Evolutionary conservation across 1,140 invertebrate genomes (phyloP), one percentile per base, ranked within the genome.

Genomic region (Papilio machaon): DNA sequence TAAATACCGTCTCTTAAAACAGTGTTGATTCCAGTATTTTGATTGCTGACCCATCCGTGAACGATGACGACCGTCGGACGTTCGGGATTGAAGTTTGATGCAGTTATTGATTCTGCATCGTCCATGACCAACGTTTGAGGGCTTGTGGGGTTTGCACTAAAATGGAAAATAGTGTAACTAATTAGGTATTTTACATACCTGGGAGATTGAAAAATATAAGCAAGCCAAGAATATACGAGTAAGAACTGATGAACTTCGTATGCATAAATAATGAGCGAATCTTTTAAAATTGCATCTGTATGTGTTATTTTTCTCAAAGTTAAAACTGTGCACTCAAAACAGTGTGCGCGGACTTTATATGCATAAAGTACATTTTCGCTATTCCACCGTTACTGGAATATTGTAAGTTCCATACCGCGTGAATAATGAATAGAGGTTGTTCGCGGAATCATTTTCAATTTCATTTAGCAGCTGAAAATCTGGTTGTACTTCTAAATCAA

Each of bases 41-140:
- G 81, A 78, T 88, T 89, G 58, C 86, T 83, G 11, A 91, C 85
- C 89, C 89, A 92, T 4, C 91, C 91, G 47, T 93, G 91, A 54
- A 77, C 88, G 17, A 92, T 74, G 0, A 93, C 84, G 3, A 90
- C 82, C 10, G 88, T 91, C 0, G 84, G 83, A 1, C 73, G 17
- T 10, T 76, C 74, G 3, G 85, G 43, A 64, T 90, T 88, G 79
- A 92, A 93, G 73, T 89, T 89, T 0, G 91, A 92, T 11, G 70
- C 75, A 8, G 49, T 84, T 47, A 93, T 86, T 11, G 91, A 90
- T 43, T 83, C 82, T 1, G 76, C 86, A 75, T 91, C 82, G 73
- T 88, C 85, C 9, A 88, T 86, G 0, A 70, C 38, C 38, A 91
- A 73, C 2, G 80, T 86, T 74, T 91, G 89, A 0, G 84, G 75